These are phyloP conservation scores for Spodoptera littoralis DNA, from an alignment of 2,888 invertebrate genomes.

Conservation along the genomic window DNA sequence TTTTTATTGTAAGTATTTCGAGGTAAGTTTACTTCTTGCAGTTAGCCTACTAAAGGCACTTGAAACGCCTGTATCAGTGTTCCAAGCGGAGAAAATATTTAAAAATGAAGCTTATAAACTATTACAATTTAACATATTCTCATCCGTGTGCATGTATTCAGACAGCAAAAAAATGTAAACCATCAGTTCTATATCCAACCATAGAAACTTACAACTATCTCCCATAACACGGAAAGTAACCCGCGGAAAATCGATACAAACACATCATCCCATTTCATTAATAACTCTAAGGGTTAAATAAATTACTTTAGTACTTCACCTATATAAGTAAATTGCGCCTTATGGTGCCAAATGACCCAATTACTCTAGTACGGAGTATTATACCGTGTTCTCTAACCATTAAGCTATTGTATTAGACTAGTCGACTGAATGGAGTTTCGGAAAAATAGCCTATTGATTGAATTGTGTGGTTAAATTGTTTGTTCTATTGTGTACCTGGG, in stretches of 20 bases:
- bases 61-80: neutral
- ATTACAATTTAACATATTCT: too few species aligned
- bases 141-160: too few species aligned
- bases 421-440: slow-evolving; percentile 37
- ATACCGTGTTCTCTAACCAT: slow-evolving; percentile 51
- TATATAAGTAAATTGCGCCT: slow-evolving; percentile 46
- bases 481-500: too few species aligned
- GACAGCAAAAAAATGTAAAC: too few species aligned
- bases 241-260: slow-evolving; percentile 24
- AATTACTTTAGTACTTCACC: slow-evolving; percentile 38
- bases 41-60: too few species aligned
- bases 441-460: slow-evolving; percentile 23
- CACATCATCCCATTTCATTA: slow-evolving; percentile 38
- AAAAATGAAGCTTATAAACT: too few species aligned
- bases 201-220: neutral
- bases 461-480: slow-evolving; percentile 7
- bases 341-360: slow-evolving; percentile 41
- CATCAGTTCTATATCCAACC: neutral
- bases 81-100: too few species aligned
- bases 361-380: slow-evolving; percentile 41
- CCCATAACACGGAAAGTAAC: neutral
- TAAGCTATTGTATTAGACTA: slow-evolving; percentile 45
- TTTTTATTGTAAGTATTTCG: too few species aligned
- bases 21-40: too few species aligned
- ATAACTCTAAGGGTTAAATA: slow-evolving; percentile 40